phyloP scores from a whole-genome alignment of 2,113 vertebrate species.

The Tetraodon nigroviridis region DNA sequence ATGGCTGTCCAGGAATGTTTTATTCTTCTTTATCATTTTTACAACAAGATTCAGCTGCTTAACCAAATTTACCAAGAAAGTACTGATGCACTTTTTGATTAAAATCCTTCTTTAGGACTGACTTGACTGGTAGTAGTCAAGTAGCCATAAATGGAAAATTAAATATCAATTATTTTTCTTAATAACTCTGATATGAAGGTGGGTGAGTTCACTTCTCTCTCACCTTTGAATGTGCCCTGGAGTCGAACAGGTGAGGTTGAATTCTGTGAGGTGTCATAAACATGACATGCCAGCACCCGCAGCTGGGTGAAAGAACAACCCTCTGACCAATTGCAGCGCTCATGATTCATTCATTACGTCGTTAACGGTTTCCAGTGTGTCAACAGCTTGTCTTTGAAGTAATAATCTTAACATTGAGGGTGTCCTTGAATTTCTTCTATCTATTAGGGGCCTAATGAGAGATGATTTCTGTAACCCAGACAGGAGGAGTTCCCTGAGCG shows the following conservation, averaged over 20 bases:
- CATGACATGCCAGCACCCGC: conserved; percentile 31
- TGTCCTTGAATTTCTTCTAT: conserved; percentile 68
- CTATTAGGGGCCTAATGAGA: conserved; percentile 73
- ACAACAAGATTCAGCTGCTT: too few relatives aligned
- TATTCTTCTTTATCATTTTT: too few relatives aligned
- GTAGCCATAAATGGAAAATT: too few relatives aligned
- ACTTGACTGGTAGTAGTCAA: too few relatives aligned
- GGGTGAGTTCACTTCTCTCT: background rate
- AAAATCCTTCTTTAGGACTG: too few relatives aligned
- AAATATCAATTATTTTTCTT: too few relatives aligned
- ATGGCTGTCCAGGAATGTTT: too few relatives aligned
- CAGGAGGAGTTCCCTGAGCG: conserved; percentile 64
- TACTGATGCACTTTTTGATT: too few relatives aligned
- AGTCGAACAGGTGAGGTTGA: conserved; percentile 44
- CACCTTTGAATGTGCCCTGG: conserved; percentile 34
- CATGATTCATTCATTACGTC: conserved; percentile 72
- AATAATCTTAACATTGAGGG: conserved; percentile 75
- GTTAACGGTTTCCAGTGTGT: conserved; percentile 68
- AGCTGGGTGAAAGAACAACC: conserved; percentile 38
- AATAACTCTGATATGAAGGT: too few relatives aligned
- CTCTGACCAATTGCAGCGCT: conserved; percentile 61
- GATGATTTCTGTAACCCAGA: conserved; percentile 71
- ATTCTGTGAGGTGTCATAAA: conserved; percentile 44
- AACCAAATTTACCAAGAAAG: too few relatives aligned
- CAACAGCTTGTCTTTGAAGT: conserved; percentile 77